These are phyloP conservation scores for Thera obeliscata DNA, from an alignment of 2,888 invertebrate species.

Conservation along the genomic window DNA sequence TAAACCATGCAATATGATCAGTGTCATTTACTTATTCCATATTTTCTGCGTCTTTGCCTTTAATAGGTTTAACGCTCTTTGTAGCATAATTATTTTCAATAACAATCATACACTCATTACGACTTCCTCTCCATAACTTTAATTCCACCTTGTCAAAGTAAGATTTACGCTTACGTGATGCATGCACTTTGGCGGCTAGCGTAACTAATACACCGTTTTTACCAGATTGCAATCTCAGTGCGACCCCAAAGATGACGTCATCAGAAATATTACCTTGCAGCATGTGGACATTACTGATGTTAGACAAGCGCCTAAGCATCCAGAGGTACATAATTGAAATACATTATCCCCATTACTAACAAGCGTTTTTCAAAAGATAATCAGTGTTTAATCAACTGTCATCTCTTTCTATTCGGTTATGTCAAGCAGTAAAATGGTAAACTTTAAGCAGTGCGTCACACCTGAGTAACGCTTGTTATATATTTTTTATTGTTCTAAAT, in stretches of 20 bases:
- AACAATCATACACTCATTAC: constrained; percentile 20
- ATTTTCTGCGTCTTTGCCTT: constrained; percentile 6
- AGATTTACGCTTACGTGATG: constrained; percentile 1
- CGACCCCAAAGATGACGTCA: constrained; percentile 49
- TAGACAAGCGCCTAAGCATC: constrained; percentile 62
- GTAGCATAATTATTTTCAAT: background rate
- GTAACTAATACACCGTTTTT: constrained; percentile 50
- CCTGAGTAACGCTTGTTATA: no score
- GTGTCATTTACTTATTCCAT: constrained; percentile 1
- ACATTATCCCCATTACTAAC: background rate
- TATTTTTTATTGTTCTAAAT: background rate
- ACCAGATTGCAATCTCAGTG: constrained; percentile 67
- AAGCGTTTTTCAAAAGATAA: no score
- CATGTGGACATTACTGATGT: constrained; percentile 68
- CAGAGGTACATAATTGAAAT: constrained; percentile 52
- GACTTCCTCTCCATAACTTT: constrained; percentile 20
- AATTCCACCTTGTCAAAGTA: constrained; percentile 20
- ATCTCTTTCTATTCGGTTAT: no score
- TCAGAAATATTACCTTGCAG: constrained; percentile 60
- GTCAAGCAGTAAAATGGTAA: no score
- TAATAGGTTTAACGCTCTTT: constrained; percentile 6
- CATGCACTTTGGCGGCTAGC: constrained; percentile 33
- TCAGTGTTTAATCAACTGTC: no score
- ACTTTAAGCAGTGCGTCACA: no score
- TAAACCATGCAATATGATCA: constrained; percentile 3